A percentile compares a stretch with the other conserved stretches of the same genome.
These are phyloP conservation scores for Meiosimyza decipiens DNA, from an alignment of 2,888 invertebrate genomes.

Conservation along the genomic window DNA sequence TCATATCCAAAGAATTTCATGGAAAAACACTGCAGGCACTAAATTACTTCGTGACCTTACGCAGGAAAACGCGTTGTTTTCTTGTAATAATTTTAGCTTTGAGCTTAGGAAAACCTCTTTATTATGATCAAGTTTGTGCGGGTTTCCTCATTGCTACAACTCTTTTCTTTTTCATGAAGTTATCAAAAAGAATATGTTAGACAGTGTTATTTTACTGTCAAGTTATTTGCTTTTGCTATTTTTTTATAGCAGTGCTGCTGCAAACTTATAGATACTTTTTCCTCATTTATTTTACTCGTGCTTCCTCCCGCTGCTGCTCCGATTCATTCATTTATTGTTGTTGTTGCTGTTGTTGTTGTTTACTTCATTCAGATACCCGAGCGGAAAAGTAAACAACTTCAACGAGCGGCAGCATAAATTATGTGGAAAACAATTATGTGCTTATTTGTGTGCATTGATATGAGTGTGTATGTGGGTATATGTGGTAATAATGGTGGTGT, in stretches of 20 bases:
- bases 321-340: background rate
- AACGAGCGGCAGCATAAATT: conserved; percentile 23
- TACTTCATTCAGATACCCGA: background rate
- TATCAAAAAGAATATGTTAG: background rate
- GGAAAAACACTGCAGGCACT: too few species aligned
- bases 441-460: background rate
- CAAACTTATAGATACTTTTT: background rate
- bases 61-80: too few species aligned
- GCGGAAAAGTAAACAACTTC: conserved; percentile 4
- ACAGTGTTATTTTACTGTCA: conserved; percentile 9
- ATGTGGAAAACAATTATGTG: conserved; percentile 23
- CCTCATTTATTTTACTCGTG: background rate
- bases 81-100: too few species aligned
- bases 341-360: background rate
- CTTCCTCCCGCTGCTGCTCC: background rate
- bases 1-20: too few species aligned
- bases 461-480: background rate
- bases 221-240: conserved; percentile 17
- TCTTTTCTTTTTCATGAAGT: too few species aligned
- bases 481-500: too few species aligned
- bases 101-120: too few species aligned
- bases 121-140: too few species aligned
- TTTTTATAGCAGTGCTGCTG: conserved; percentile 3
- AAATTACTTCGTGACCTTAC: too few species aligned
- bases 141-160: too few species aligned